A percentile compares a stretch with the other conserved stretches of the same genome.
phyloP scores from a whole-genome alignment of 2,113 vertebrate genomes.

The Boulengeromyrus knoepffleri region DNA sequence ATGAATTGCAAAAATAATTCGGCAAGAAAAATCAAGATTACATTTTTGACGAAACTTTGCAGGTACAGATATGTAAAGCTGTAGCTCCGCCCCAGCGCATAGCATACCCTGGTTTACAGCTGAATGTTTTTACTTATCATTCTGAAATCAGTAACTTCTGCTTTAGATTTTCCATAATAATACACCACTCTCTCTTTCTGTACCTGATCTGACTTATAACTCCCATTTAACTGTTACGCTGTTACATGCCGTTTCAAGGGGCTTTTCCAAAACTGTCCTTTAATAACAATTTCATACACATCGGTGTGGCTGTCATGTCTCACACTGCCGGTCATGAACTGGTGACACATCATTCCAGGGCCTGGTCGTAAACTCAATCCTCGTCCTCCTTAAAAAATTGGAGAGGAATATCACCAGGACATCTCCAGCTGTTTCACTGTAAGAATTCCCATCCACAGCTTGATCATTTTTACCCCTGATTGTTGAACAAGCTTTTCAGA shows the following conservation, averaged over 20 bases:
- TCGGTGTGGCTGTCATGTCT: neutral
- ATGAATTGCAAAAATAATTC: neutral
- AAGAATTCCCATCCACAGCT: neutral
- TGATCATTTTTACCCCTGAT: neutral
- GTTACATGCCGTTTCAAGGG: neutral
- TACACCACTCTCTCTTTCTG: neutral
- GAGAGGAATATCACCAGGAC: neutral
- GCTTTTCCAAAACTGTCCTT: neutral
- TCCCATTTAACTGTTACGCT: neutral
- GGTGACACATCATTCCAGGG: neutral
- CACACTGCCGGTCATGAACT: neutral
- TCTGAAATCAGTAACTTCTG: neutral
- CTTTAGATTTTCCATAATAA: neutral
- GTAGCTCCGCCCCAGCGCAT: neutral
- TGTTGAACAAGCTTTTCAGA: neutral
- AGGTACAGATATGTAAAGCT: neutral
- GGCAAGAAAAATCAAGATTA: neutral
- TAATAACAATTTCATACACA: neutral
- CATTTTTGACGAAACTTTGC: neutral
- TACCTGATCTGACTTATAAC: neutral
- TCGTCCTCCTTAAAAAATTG: neutral
- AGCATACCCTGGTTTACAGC: neutral
- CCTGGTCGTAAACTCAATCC: neutral
- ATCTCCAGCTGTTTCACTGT: neutral
- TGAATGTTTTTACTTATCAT: neutral